Base-by-base conservation (phyloP, 2,113 vertebrate genomes). In the Cottus gobio region DNA sequence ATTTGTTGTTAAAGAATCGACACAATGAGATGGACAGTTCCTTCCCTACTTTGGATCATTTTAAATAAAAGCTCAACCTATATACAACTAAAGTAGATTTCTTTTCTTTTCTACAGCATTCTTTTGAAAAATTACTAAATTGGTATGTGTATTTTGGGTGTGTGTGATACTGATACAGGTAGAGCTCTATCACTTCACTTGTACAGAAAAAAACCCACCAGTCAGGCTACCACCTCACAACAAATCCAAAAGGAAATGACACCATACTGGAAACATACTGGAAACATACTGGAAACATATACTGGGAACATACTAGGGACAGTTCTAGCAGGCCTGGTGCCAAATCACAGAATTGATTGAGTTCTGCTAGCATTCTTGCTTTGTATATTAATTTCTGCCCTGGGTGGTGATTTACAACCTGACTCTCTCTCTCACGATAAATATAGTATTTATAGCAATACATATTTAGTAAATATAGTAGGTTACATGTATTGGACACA, bases 171-270 rank as follows among this genome's bases (percentile, higher is more conserved):
- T 46, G n/a, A 39, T 39, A 11, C 37, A 39, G 37, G 3, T 34
- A 34, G 34, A 34, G 4, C 34, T 34, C 34, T 34, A 34, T 34
- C 34, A 34, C 34, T 34, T 34, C 34, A 34, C 34, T 34, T 34
- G 34, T 10, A 10, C 9, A 56, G 34, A 16, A 18, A 56, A 24
- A 7, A 12, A 52, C 11, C 9, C 11, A 8, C 11, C 42, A 39
- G 42, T 48, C 7, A 8, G 34, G 58, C 15, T 22, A 44, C 37
- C 52, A 57, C 6, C 12, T 13, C 6, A 54, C 48, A 36, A 7
- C 28, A 64, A 44, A 63, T 54, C 67, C 66, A 37, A 31, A 15
- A 44, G 76, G 11, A 64, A 44, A 3, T 36, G 58, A 64, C 58
- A 37, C 26, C 68, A 34, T 1, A 26, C 36, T 63, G 48, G 22